Evolutionary conservation across 1,140 invertebrate genomes (phyloP).

Genomic region (Eumaeus atala): DNA sequence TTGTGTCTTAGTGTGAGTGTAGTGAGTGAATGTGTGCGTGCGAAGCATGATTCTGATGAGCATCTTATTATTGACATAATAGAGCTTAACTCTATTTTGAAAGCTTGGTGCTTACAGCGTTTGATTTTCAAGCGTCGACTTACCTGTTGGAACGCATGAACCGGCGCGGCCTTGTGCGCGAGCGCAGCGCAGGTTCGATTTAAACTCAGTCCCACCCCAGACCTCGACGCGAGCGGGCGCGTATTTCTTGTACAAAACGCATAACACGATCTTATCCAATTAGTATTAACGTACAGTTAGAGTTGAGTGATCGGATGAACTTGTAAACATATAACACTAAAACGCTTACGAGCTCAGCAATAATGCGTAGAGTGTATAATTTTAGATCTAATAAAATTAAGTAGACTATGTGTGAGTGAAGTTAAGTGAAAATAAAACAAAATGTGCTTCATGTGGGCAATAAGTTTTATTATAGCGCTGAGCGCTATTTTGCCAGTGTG

Average conservation of each 20-base stretch:
- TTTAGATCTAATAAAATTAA: slow-evolving; percentile 47
- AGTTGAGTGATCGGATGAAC: slow-evolving; percentile 66
- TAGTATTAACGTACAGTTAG: slow-evolving; percentile 66
- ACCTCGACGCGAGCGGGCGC: slow-evolving; percentile 53
- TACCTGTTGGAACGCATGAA: slow-evolving; percentile 73
- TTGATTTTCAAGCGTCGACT: slow-evolving; percentile 40
- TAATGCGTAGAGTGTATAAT: slow-evolving; percentile 8
- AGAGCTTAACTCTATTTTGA: slow-evolving; percentile 39
- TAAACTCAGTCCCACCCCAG: slow-evolving; percentile 64
- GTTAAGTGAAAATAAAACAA: slow-evolving; percentile 50
- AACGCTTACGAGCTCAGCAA: slow-evolving; percentile 9
- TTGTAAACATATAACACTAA: slow-evolving; percentile 35
- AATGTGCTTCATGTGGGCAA: slow-evolving; percentile 61
- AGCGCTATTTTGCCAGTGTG: slow-evolving; percentile 50
- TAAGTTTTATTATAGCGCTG: slow-evolving; percentile 54
- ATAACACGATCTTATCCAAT: slow-evolving; percentile 63
- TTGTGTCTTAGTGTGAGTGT: slow-evolving; percentile 45
- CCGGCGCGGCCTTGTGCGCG: slow-evolving; percentile 70
- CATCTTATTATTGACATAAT: slow-evolving; percentile 32
- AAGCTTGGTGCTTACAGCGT: slow-evolving; percentile 44
- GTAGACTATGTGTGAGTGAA: slow-evolving; percentile 53
- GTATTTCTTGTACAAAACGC: slow-evolving; percentile 35
- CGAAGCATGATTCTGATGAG: slow-evolving; percentile 60
- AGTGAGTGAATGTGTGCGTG: slow-evolving; percentile 48
- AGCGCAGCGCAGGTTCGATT: slow-evolving; percentile 67